Conservation (phyloP, 1,140 invertebrate species). For the Chymomyza costata region DNA sequence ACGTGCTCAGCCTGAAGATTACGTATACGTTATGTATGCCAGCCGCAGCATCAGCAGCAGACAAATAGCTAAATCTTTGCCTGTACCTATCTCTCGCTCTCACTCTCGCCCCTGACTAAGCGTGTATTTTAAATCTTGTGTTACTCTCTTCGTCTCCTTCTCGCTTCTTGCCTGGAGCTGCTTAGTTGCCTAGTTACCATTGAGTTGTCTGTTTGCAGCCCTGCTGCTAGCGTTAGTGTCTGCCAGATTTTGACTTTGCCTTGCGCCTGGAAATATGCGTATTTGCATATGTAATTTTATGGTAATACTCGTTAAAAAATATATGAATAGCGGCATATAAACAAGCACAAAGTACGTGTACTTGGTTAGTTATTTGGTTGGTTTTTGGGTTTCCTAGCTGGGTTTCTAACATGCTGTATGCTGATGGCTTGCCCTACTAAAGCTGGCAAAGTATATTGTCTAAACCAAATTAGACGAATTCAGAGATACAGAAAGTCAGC, state of each 20-base stretch:
- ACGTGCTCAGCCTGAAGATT: constrained; percentile 67
- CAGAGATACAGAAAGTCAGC: constrained; percentile 7
- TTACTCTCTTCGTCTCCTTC: no score
- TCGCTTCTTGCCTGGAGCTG: no score
- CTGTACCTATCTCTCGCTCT: background rate
- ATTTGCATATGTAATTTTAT: constrained; percentile 72
- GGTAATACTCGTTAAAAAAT: constrained; percentile 69
- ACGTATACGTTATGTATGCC: constrained; percentile 17
- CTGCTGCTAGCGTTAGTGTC: constrained; percentile 14
- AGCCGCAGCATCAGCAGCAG: constrained; percentile 29
- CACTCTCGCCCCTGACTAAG: no score
- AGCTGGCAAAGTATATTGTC: no score
- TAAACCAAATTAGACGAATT: constrained; percentile 55
- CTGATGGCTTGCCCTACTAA: no score
- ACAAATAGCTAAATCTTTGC: constrained; percentile 69
- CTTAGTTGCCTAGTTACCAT: constrained; percentile 27
- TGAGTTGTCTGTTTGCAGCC: background rate
- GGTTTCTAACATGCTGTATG: no score
- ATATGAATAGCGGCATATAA: constrained; percentile 42
- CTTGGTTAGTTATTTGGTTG: constrained; percentile 51
- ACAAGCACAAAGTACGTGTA: constrained; percentile 40
- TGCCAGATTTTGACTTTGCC: no score
- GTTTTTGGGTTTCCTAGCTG: no score
- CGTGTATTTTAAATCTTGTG: no score
- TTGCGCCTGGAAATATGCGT: constrained; percentile 56